Base-by-base conservation (phyloP, 2,797 vertebrate species). In the Lagocephalus sceleratus region DNA sequence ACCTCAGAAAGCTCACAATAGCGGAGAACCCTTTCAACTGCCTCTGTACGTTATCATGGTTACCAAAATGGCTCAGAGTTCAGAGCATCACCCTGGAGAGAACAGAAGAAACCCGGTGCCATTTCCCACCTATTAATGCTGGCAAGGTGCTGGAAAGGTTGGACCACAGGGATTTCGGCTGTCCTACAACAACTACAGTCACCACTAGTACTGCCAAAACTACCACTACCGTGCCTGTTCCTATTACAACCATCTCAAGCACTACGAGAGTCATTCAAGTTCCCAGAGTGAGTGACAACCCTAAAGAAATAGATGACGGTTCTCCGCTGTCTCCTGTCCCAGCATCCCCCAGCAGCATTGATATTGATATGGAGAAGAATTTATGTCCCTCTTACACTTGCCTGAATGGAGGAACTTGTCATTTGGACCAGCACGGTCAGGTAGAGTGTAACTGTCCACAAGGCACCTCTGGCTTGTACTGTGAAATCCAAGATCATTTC, bases 1-100 rank as follows among this genome's bases (percentile, higher is more conserved):
- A 90, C 53, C 88, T 99, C 19, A 83, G 74, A 50, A 90, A 90
- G 0, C 40, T 99, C 55, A 90, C 85, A 0, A 88, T 92, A 0
- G 95, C 97, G 0, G 89, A 95, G 54, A 99, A 99, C 82, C 97
- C 96, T 57, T 99, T 99, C 76, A 98, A 99, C 82, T 99, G 97
- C 6, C 81, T 97, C 51, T 99, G 97, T 69, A 88, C 78, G 41
- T 84, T 99, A 80, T 93, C 93, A 58, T 99, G 95, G 96, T 90
- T 99, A 10, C 91, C 94, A 45, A 85, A 85, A 71, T 99, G 97
- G 97, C 82, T 94, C 17, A 90, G 90, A 2, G 51, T 84, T 22
- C 89, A 89, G 20, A 78, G 73, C 0, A 83, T 94, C 21, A 64
- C 63, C 0, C 86, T 98, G 53, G 85, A 87, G 29, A 91, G 92